Evolutionary conservation across 2,797 vertebrate genomes (phyloP).

Genomic region (Perdix hodgsoniae): DNA sequence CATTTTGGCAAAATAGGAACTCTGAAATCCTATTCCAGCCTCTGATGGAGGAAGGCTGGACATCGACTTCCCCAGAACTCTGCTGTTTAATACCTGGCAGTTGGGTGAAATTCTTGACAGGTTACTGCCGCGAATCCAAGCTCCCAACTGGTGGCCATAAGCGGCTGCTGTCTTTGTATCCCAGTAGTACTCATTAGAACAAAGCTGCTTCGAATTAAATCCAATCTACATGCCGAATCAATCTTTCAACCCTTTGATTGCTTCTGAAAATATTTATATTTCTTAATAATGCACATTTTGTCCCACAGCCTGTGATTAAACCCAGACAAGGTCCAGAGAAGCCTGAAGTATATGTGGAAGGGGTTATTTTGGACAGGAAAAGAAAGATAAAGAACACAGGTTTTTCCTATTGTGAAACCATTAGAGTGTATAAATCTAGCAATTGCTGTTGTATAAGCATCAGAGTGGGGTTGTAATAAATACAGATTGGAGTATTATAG

Average conservation of each 20-base stretch:
- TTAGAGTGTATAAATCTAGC: conserved; percentile 82
- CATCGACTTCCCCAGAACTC: not conserved
- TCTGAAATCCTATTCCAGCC: not conserved
- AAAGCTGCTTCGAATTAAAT: conserved; percentile 86
- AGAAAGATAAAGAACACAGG: conserved; percentile 74
- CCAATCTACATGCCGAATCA: conserved; percentile 83
- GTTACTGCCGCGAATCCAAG: conserved; percentile 29
- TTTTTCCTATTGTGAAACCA: conserved; percentile 78
- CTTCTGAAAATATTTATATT: conserved; percentile 89
- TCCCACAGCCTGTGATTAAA: conserved; percentile 83
- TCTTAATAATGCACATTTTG: conserved; percentile 86
- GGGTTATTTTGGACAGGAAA: conserved; percentile 73
- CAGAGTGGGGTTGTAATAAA: conserved; percentile 76
- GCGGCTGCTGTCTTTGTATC: conserved; percentile 67
- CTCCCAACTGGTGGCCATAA: conserved; percentile 70
- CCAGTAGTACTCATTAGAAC: conserved; percentile 83
- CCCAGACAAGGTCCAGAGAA: conserved; percentile 76
- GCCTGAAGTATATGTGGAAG: conserved; percentile 67
- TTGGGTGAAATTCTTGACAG: conserved; percentile 54
- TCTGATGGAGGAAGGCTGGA: not conserved
- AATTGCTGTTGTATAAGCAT: conserved; percentile 78
- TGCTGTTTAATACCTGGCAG: conserved; percentile 17
- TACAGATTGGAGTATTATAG: conserved; percentile 73
- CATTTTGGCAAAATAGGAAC: not conserved
- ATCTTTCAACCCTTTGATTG: conserved; percentile 86